A percentile compares a stretch with the other conserved stretches of the same genome.
phyloP scores from a whole-genome alignment of 2,797 vertebrate genomes.

The Micromesistius poutassou region DNA sequence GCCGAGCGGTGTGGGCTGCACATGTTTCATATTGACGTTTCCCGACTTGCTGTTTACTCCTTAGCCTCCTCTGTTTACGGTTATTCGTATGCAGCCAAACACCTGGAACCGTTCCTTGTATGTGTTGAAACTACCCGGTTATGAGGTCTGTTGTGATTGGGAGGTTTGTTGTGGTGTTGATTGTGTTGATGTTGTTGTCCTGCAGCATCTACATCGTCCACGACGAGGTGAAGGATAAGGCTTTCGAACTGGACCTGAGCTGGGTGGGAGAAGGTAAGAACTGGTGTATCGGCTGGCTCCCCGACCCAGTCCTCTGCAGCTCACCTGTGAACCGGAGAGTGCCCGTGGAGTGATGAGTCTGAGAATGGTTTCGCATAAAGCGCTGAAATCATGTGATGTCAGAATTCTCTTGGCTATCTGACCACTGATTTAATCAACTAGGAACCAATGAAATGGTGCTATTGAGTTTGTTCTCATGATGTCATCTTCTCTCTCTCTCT shows the following conservation, averaged over 20 bases:
- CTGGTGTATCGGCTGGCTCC: neutral
- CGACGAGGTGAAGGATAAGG: conserved; percentile 98
- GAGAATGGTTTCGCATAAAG: conserved; percentile 28
- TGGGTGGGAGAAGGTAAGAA: conserved; percentile 93
- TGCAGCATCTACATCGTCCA: conserved; percentile 97
- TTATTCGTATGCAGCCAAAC: neutral
- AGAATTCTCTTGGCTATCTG: conserved; percentile 51
- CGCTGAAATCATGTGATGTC: conserved; percentile 33
- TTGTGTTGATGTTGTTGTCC: conserved; percentile 4
- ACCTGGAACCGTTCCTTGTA: too few species aligned
- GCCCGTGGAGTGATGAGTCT: conserved; percentile 9
- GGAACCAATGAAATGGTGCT: neutral
- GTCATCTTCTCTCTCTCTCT: neutral
- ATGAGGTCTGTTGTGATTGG: too few species aligned
- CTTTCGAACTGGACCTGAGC: conserved; percentile 96
- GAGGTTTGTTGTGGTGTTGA: neutral
- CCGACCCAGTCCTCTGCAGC: too few species aligned
- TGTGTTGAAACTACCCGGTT: too few species aligned
- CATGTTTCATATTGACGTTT: too few species aligned
- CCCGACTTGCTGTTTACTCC: too few species aligned
- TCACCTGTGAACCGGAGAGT: too few species aligned
- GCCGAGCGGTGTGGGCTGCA: neutral
- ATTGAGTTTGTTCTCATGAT: neutral
- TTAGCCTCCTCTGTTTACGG: neutral
- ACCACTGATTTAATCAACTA: conserved; percentile 16